Conservation (phyloP, 1,140 invertebrate species). For the Lordiphosa mommai region DNA sequence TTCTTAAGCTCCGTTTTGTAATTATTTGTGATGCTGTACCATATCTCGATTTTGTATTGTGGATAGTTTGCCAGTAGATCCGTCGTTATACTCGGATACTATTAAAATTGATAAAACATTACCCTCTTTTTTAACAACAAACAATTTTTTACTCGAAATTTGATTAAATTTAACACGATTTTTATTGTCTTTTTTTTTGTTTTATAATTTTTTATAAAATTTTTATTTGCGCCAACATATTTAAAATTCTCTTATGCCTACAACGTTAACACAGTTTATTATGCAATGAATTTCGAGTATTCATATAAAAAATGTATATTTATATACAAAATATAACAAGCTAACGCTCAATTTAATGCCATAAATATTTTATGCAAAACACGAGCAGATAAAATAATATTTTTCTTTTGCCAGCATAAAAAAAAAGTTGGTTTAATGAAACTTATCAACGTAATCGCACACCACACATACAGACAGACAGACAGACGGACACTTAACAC, state of each 20-base stretch:
- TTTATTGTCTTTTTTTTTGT: too few species aligned
- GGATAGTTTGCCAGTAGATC: too few species aligned
- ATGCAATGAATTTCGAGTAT: constrained; percentile 24
- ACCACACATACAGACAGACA: neutral
- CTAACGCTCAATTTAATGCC: constrained; percentile 59
- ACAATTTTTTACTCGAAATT: too few species aligned
- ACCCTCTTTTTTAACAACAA: too few species aligned
- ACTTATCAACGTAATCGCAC: constrained; percentile 52
- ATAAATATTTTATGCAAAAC: constrained; percentile 64
- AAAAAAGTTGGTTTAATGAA: constrained; percentile 39
- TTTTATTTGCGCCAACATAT: constrained; percentile 24
- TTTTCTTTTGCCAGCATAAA: neutral
- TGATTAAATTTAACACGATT: too few species aligned
- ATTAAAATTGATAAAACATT: too few species aligned
- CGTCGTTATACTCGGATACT: too few species aligned
- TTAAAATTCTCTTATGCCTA: constrained; percentile 26
- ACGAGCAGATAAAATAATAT: constrained; percentile 18
- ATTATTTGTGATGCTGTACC: too few species aligned
- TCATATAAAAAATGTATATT: constrained; percentile 1
- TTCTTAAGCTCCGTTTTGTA: too few species aligned
- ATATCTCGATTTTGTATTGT: too few species aligned
- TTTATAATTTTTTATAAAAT: neutral
- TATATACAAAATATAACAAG: constrained; percentile 5
- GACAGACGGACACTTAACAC: constrained; percentile 13
- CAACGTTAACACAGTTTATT: constrained; percentile 44